phyloP scores from a whole-genome alignment of 2,113 vertebrate genomes.

The Pedionomus torquatus region DNA sequence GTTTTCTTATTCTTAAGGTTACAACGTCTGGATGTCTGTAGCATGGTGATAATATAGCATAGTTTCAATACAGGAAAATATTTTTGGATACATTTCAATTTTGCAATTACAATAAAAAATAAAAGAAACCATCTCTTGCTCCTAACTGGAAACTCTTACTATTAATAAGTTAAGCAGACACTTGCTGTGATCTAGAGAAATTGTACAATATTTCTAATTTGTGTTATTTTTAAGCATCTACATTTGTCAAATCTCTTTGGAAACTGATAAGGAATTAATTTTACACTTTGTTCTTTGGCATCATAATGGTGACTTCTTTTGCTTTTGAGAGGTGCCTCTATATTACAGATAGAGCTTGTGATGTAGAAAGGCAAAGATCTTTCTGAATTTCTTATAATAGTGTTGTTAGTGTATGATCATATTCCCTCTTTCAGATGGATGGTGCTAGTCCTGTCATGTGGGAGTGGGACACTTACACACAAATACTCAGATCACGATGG shows the following conservation, averaged over 20 bases:
- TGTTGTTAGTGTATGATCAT: neutral
- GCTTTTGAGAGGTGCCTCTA: neutral
- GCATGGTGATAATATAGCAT: neutral
- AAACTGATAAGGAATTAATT: neutral
- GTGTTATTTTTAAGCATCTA: neutral
- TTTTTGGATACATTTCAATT: neutral
- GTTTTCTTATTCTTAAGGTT: neutral
- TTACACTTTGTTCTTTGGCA: neutral
- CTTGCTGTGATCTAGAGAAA: neutral
- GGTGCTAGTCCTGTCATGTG: neutral
- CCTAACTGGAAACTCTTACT: neutral
- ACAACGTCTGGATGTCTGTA: neutral
- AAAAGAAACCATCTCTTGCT: neutral
- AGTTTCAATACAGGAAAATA: neutral
- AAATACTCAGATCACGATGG: neutral
- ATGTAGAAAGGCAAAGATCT: neutral
- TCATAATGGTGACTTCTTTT: neutral
- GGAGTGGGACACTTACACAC: neutral
- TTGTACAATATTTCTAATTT: neutral
- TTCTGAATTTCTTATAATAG: neutral
- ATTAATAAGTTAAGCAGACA: neutral
- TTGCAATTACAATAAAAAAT: neutral
- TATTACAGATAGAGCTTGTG: neutral
- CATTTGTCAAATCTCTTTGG: neutral
- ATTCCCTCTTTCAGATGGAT: neutral